Base-by-base conservation (phyloP, 2,113 vertebrate species). In the Pseudorectes ferrugineus region DNA sequence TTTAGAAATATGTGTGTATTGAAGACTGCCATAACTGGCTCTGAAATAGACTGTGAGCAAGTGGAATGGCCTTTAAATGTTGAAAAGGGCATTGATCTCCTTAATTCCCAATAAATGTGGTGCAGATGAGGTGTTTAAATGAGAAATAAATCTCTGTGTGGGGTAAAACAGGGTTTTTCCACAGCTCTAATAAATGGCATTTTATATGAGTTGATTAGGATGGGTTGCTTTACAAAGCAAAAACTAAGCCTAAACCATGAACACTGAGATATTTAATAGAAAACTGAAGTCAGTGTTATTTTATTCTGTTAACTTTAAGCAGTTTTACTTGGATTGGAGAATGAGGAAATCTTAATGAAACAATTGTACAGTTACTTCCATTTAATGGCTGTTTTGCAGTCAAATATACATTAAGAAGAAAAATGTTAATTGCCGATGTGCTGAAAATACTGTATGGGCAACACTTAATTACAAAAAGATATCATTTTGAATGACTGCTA, bases 401-500 rank as follows among this genome's bases (percentile, higher is more conserved):
- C 85, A 73, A 83, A 66, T 62, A 51, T 36, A 76, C 58, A 85
- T 96, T 94, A 91, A 74, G 94, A 93, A 91, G 89, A 95, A 80
- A 85, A 89, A 95, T n/a, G 74, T 36, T 92, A 82, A 85, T 93
- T 92, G 78, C 71, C 62, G 46, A 62, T 36, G 54, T 36, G 46
- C 67, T 82, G 71, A 79, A 81, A 57, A 26, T 24, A 89, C 74
- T 59, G 46, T 85, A 76, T 7, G 14, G 46, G 59, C 86, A 83
- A 23, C 78, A 42, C 49, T 91, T 85, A 94, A 85, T 85, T 94
- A 55, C 24, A 73, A 74, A 55, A 89, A 79, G 85, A 42, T 58
- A 55, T 57, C 3, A 42, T 74, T 88, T 55, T 79, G 67, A 73
- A 74, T 15, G 51, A 25, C 17, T 85, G 35, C 25, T 85, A 15